These are phyloP conservation scores for Synanthedon vespiformis DNA, from an alignment of 2,888 invertebrate species.

Conservation along the genomic window DNA sequence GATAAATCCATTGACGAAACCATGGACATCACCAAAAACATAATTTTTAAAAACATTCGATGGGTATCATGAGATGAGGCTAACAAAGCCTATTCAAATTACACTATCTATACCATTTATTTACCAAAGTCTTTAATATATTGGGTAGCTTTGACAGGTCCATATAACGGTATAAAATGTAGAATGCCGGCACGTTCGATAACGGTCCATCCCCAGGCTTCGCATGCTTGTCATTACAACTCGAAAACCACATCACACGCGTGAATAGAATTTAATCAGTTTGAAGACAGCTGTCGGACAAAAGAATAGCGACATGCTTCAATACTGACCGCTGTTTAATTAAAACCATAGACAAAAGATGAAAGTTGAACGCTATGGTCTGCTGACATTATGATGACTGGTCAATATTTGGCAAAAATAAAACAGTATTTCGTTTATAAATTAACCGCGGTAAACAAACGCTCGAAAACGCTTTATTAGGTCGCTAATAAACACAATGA, in stretches of 20 bases:
- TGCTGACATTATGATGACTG: not conserved
- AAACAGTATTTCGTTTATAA: too few species aligned
- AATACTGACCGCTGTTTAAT: not conserved
- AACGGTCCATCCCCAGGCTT: constrained; percentile 44
- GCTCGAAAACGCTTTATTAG: too few species aligned
- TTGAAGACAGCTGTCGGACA: constrained; percentile 4
- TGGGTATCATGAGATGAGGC: constrained; percentile 10
- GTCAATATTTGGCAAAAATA: too few species aligned
- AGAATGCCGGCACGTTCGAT: constrained; percentile 47
- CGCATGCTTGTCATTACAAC: constrained; percentile 37
- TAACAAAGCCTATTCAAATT: constrained; percentile 16
- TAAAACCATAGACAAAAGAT: not conserved
- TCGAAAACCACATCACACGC: constrained; percentile 20
- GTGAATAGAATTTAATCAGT: constrained; percentile 33
- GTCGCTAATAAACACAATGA: too few species aligned
- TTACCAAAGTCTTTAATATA: constrained; percentile 4
- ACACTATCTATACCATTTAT: constrained; percentile 17
- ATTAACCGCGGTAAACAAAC: too few species aligned
- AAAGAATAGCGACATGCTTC: not conserved
- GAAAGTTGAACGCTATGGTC: not conserved
- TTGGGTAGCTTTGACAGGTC: constrained; percentile 12
- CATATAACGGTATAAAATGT: constrained; percentile 33
- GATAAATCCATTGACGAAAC: too few species aligned
- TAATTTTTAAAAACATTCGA: too few species aligned
- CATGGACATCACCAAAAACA: too few species aligned